Base-by-base conservation (phyloP, 2,113 vertebrate species). In the Corythoichthys intestinalis region DNA sequence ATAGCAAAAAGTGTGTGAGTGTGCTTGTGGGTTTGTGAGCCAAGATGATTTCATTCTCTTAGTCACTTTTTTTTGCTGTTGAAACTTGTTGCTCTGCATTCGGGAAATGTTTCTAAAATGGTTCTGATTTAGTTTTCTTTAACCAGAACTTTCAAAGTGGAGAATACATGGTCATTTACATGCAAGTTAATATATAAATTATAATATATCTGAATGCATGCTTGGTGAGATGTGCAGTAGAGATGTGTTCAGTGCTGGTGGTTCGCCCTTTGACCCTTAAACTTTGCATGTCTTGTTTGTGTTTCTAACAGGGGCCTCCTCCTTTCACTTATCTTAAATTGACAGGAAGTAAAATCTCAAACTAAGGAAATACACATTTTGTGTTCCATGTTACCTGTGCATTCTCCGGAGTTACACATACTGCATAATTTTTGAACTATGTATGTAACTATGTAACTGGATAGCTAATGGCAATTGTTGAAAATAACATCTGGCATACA, bases 71-170 rank as follows among this genome's bases (percentile, higher is more conserved):
- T 35, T 61, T 66, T 28, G 50, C 52, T 65, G 66, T 74, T 49
- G 52, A 35, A 67, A 75, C 65, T 34, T 81, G 87, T 87, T 80
- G 2, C 66, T 84, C 83, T 57, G 56, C 87, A 89, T 90, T 90
- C 86, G 87, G 69, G 63, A 73, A 66, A 86, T 86, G 35, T 72
- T 73, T 87, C 47, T 13, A 47, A 65, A 50, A 64, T 7, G 41
- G 20, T 37, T 11, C 52, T 6, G 48, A 28, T 17, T 20, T n/a
- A 61, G 35, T 52, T 49, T 56, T 56, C 13, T 14, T 35, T 34
- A 41, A 62, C 17, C 47, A 39, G 34, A 8, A 59, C 34, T 9
- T 50, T n/a, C 3, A 14, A 52, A 44, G 39, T 20, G 1, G 10
- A 63, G 41, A 63, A 6, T 1, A 3, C 0, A 20, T 44, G n/a